Evolutionary conservation across 2,113 vertebrate species (phyloP).

Genomic region (Callochromis pleurospilus): DNA sequence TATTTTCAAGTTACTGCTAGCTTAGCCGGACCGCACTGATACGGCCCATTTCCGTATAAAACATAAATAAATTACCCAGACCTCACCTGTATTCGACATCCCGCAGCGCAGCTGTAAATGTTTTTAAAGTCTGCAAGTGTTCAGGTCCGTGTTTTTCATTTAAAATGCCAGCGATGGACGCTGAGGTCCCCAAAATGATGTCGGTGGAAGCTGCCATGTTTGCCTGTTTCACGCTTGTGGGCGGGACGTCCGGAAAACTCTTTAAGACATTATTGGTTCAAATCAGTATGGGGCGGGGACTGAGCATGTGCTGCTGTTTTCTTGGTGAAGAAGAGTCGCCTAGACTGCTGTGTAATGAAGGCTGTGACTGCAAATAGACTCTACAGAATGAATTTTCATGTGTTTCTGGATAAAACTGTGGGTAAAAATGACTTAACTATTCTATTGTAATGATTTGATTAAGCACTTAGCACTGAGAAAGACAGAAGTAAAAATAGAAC

Average conservation of each 20-base stretch:
- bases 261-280: constrained; percentile 6
- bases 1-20: background rate
- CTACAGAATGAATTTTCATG: background rate
- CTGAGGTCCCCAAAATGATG: constrained; percentile 3
- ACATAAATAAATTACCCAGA: background rate
- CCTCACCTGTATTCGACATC: constrained; percentile 66
- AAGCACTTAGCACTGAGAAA: background rate
- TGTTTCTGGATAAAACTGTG: background rate
- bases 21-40: constrained; percentile 11
- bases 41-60: background rate
- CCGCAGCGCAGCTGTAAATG: constrained; percentile 50
- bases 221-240: background rate
- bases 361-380: background rate
- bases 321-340: background rate
- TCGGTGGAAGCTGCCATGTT: constrained; percentile 51
- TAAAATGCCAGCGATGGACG: constrained; percentile 33
- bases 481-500: background rate
- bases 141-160: constrained; percentile 35
- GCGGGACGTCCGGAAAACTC: background rate
- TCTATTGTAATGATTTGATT: background rate
- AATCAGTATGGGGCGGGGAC: constrained; percentile 19
- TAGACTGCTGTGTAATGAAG: background rate
- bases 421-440: background rate
- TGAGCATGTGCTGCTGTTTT: constrained; percentile 43
- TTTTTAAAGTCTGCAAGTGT: constrained; percentile 56